phyloP scores from a whole-genome alignment of 2,113 vertebrate species.

The Dasyornis broadbenti region DNA sequence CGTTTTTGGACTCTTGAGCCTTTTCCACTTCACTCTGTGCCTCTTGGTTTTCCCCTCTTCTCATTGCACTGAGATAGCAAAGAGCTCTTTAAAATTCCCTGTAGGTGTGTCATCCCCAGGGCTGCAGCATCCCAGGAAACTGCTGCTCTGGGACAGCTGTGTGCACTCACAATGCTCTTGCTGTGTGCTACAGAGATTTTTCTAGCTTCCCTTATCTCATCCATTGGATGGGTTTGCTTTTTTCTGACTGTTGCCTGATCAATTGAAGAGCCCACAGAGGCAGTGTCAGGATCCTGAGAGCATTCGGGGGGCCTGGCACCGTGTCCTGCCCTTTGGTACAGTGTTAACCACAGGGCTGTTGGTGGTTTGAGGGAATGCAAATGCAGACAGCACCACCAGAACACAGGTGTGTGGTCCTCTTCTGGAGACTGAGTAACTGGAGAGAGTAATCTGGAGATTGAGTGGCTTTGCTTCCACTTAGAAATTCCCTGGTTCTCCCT shows the following conservation, averaged over 20 bases:
- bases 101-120: background rate
- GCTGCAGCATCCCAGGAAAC: background rate
- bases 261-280: background rate
- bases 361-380: background rate
- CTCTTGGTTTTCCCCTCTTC: background rate
- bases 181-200: background rate
- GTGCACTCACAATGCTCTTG: background rate
- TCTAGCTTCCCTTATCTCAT: background rate
- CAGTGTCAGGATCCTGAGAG: background rate
- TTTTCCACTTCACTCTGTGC: background rate
- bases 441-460: background rate
- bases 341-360: accelerated
- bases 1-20: background rate
- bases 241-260: background rate
- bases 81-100: background rate
- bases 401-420: background rate
- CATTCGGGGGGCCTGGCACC: background rate
- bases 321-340: background rate
- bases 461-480: background rate
- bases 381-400: background rate
- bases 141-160: background rate
- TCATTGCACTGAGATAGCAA: background rate
- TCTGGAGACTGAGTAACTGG: background rate
- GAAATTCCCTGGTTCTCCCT: background rate
- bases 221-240: background rate